Evolutionary conservation across 2,888 invertebrate species (phyloP), one percentile per base, ranked within the genome.

Genomic region (Azorinus chamasolen): DNA sequence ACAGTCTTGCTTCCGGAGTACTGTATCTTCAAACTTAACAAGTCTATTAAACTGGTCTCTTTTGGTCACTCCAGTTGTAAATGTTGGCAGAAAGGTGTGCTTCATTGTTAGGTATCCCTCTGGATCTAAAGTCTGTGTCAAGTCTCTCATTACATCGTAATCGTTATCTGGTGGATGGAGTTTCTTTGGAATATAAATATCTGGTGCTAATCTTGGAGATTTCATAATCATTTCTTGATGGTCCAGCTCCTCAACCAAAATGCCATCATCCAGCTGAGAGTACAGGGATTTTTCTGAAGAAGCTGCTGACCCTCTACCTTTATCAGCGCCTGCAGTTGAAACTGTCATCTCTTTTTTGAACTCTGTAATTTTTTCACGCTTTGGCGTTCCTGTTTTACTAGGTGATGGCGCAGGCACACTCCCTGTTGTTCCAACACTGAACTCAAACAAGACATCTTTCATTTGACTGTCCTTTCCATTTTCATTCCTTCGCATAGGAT

Each of bases 361-460:
- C 24, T 70, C 71, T 55, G 63, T 63, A n/a, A 76, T 57, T 55
- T 72, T 75, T n/a, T 61, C 58, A 45, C 55, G 63, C 32, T 68
- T 71, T 43, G 80, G 80, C 6, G 65, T 54, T 59, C 61, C 64
- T n/a, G 22, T 53, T 24, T 75, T 70, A 39, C 45, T 62, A 16
- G 61, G 64, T 12, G 72, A 18, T 20, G 73, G 74, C 2, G 72
- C 18, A 10, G 89, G 90, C 5, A 91, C 68, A 58, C 83, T 88
- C 2, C 89, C 91, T 39, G 88, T 73, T 6, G 90, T 91, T 5
- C 91, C 91, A 16, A 90, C 71, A 80, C 88, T 91, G 62, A 91
- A 91, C 51, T 90, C 85, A 76, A 82, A 88, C 51, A 91, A 72
- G 5, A 86, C 84, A 32, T 89, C 87, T 59, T 85, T 86, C 89